These are phyloP conservation scores for Arge pagana DNA, from an alignment of 2,888 invertebrate species.

Conservation along the genomic window DNA sequence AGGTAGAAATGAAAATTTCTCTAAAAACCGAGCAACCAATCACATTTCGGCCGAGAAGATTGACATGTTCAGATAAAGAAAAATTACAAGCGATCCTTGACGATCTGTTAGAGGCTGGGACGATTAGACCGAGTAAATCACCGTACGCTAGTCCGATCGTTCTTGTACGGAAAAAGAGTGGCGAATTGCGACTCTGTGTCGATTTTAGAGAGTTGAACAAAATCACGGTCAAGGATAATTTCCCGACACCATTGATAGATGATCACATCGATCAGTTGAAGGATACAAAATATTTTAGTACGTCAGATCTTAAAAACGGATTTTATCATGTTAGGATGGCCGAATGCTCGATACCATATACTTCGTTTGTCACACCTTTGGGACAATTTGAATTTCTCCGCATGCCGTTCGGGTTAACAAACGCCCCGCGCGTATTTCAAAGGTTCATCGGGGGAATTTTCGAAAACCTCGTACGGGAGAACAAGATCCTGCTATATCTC, in stretches of 20 bases:
- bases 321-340: constrained; percentile 25
- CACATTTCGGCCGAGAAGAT: constrained; percentile 21
- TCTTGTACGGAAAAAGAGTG: constrained; percentile 25
- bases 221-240: constrained; percentile 24
- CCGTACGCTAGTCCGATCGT: constrained; percentile 27
- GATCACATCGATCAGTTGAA: constrained; percentile 25
- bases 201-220: constrained; percentile 28
- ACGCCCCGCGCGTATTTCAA: constrained; percentile 22
- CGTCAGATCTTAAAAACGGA: constrained; percentile 24
- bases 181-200: constrained; percentile 22
- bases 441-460: constrained; percentile 16
- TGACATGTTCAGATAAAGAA: constrained; percentile 30
- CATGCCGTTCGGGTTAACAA: constrained; percentile 22
- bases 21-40: background rate
- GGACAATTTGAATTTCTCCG: constrained; percentile 24
- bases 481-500: constrained; percentile 9
- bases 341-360: constrained; percentile 21
- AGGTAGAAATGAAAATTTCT: background rate
- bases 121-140: constrained; percentile 30
- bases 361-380: constrained; percentile 22
- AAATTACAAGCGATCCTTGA: constrained; percentile 26
- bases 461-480: constrained; percentile 6
- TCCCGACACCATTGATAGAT: constrained; percentile 29
- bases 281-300: constrained; percentile 18
- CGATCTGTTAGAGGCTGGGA: constrained; percentile 23